Evolutionary conservation across 2,113 vertebrate species (phyloP).

Genomic region (Gnathonemus longibarbis): DNA sequence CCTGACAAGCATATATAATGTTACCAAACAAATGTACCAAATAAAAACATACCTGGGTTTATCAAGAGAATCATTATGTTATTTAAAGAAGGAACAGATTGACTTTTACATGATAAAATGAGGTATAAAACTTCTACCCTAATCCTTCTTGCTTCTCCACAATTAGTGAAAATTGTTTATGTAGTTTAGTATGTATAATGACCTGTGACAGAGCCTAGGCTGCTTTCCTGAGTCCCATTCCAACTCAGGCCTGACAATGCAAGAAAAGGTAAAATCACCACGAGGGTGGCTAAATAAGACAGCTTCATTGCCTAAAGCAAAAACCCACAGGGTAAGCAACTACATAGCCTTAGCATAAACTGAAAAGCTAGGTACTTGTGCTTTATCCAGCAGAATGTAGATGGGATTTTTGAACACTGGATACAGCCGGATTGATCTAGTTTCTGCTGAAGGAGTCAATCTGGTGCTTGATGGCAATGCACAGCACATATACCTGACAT

Average conservation of each 20-base stretch:
- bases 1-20: not conserved
- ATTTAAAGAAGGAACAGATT: not conserved
- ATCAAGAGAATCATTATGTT: not conserved
- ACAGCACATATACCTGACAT: not conserved
- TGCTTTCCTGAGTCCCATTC: not conserved
- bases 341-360: not conserved
- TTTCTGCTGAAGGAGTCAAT: not conserved
- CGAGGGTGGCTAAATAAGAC: not conserved
- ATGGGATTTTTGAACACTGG: not conserved
- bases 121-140: not conserved
- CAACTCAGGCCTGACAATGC: not conserved
- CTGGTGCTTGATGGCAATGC: not conserved
- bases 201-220: not conserved
- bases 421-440: not conserved
- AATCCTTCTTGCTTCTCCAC: not conserved
- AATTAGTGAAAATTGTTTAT: not conserved
- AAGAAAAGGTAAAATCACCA: not conserved
- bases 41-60: not conserved
- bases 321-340: not conserved
- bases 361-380: not conserved
- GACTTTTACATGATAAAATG: not conserved
- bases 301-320: not conserved
- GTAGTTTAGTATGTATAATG: not conserved
- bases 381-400: not conserved
- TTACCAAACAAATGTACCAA: not conserved